A percentile compares a stretch with the other conserved stretches of the same genome.
Conservation (phyloP, 2,113 vertebrate genomes). For the Nannobrachium achirus region DNA sequence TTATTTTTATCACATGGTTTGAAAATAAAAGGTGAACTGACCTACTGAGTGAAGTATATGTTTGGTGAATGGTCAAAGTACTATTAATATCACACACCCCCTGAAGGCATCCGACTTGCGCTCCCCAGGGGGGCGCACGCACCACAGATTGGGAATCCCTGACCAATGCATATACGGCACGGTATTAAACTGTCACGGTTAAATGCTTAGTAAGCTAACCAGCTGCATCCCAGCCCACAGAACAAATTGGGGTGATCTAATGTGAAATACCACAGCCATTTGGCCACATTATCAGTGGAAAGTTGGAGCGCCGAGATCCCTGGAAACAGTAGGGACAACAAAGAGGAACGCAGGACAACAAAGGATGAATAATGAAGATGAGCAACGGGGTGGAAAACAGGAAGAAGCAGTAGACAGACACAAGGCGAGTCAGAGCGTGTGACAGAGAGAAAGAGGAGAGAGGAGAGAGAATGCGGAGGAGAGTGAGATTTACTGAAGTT, state of each 20-base stretch:
- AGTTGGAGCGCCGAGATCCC: constrained; percentile 22
- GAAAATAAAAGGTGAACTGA: too few relatives aligned
- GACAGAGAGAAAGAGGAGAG: neutral
- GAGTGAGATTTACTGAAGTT: constrained; percentile 14
- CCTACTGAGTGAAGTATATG: too few relatives aligned
- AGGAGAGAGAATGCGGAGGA: neutral
- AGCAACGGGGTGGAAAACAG: constrained; percentile 10
- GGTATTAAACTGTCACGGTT: neutral
- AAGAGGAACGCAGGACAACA: constrained; percentile 12
- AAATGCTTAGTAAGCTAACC: neutral
- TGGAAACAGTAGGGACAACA: constrained; percentile 16
- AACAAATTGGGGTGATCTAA: constrained; percentile 46
- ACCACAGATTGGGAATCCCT: too few relatives aligned
- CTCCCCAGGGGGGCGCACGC: too few relatives aligned
- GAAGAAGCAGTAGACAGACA: constrained; percentile 6
- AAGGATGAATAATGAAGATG: constrained; percentile 30
- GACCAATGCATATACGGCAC: too few relatives aligned
- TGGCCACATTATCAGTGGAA: constrained; percentile 41
- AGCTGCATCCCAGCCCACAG: constrained; percentile 26
- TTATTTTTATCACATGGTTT: too few relatives aligned
- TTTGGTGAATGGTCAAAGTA: too few relatives aligned
- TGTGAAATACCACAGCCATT: constrained; percentile 38
- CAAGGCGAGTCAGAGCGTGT: constrained; percentile 8
- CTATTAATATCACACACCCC: too few relatives aligned
- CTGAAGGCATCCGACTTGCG: too few relatives aligned